Percentiles rank a stretch among this genome's conserved stretches.
Evolutionary conservation across 2,797 vertebrate genomes (phyloP).

Genomic region (Liasis olivaceus): DNA sequence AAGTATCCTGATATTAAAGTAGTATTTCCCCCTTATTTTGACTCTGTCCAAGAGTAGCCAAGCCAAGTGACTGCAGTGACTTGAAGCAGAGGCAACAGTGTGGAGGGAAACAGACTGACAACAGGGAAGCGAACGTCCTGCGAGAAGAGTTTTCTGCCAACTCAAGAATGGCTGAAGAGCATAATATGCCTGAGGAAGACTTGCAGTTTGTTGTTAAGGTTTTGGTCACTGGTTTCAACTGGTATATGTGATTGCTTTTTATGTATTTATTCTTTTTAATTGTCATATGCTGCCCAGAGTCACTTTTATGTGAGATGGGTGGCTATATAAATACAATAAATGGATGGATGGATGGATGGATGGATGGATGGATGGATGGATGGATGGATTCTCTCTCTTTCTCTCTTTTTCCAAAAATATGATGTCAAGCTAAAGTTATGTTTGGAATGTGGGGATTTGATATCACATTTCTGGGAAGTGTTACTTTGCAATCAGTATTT

Average conservation of each 20-base stretch:
- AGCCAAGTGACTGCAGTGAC: not conserved
- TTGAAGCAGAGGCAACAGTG: not conserved
- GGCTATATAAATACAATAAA: too few relatives aligned
- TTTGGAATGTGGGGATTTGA: not conserved
- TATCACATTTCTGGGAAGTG: not conserved
- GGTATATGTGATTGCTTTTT: not conserved
- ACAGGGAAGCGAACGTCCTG: not conserved
- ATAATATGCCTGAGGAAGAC: not conserved
- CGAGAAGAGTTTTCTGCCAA: not conserved
- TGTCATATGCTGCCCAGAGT: too few relatives aligned
- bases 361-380: fast-evolving
- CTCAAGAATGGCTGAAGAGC: not conserved
- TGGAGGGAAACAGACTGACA: not conserved
- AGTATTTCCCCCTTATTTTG: not conserved
- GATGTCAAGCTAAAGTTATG: not conserved
- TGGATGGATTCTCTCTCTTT: not conserved
- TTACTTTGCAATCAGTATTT: not conserved
- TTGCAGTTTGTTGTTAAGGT: not conserved
- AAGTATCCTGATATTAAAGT: not conserved
- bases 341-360: too few relatives aligned
- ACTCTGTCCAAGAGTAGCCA: not conserved
- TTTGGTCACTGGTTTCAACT: not conserved
- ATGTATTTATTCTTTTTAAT: too few relatives aligned
- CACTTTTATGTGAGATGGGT: too few relatives aligned
- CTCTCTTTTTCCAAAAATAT: not conserved